These are phyloP conservation scores for Antedon mediterranea DNA, from an alignment of 53 echinoderm and acorn worm genomes.

Conservation along the genomic window DNA sequence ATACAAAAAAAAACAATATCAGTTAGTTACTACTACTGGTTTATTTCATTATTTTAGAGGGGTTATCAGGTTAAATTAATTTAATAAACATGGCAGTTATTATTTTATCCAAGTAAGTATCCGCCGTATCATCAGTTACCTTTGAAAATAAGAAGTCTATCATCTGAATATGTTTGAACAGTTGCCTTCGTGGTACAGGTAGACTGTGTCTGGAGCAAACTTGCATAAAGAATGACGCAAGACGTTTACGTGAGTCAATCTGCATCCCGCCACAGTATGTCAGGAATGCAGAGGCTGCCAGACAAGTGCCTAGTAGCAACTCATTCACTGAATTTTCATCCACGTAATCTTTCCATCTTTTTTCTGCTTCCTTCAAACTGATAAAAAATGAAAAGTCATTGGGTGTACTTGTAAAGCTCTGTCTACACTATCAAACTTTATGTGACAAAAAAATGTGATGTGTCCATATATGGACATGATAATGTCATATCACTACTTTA, in stretches of 20 bases:
- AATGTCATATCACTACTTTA: too few relatives aligned
- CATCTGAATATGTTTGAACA: constrained; percentile 58
- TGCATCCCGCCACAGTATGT: constrained; percentile 93
- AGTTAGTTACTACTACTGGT: too few relatives aligned
- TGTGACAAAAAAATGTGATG: too few relatives aligned
- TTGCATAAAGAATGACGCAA: constrained; percentile 52
- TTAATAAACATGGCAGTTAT: too few relatives aligned
- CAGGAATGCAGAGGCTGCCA: constrained; percentile 70
- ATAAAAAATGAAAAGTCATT: background rate
- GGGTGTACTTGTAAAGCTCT: too few relatives aligned
- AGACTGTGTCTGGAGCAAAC: constrained; percentile 55
- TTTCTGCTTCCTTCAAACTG: constrained; percentile 64
- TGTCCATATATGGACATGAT: too few relatives aligned
- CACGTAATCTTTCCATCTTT: constrained; percentile 78
- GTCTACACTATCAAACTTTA: too few relatives aligned
- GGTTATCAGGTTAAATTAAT: too few relatives aligned
- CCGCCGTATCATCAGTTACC: too few relatives aligned
- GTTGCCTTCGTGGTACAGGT: constrained; percentile 61
- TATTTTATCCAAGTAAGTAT: too few relatives aligned
- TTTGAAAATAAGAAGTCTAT: constrained; percentile 69
- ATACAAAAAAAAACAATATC: background rate
- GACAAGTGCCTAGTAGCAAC: constrained; percentile 81
- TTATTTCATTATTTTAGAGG: too few relatives aligned
- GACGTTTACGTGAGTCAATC: constrained; percentile 44
- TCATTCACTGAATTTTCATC: constrained; percentile 81